phyloP scores from a whole-genome alignment of 2,113 vertebrate genomes.

The Thalassarche chlororhynchos region DNA sequence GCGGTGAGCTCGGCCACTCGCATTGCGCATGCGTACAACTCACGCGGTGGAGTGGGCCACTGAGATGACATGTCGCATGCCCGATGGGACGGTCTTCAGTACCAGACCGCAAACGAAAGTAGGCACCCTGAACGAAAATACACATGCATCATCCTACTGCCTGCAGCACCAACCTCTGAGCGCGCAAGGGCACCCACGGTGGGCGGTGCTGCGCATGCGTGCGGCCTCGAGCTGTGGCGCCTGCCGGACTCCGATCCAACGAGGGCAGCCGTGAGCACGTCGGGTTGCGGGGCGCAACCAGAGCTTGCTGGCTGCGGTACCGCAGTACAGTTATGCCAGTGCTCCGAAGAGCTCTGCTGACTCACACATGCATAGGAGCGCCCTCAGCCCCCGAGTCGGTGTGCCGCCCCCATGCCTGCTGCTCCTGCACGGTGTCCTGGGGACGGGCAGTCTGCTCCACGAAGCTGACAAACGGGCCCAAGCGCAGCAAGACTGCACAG shows the following conservation, averaged over 20 bases:
- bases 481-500: too few species aligned
- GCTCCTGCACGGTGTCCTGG: background rate
- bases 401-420: background rate
- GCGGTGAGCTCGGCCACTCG: too few species aligned
- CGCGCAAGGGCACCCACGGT: background rate
- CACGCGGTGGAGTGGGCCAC: background rate
- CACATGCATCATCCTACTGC: background rate
- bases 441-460: background rate
- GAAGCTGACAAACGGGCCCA: background rate
- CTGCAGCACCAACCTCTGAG: background rate
- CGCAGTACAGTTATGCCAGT: background rate
- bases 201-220: background rate
- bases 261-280: too few species aligned
- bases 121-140: too few species aligned
- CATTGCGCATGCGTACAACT: too few species aligned
- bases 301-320: background rate
- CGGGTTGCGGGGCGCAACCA: background rate
- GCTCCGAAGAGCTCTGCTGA: too few species aligned
- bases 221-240: background rate
- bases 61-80: background rate
- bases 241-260: rapidly evolving
- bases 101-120: too few species aligned
- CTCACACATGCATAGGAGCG: background rate
- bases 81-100: background rate
- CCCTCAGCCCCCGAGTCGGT: too few species aligned